Base-by-base conservation (phyloP, 2,888 invertebrate genomes). In the Mayetiola destructor region DNA sequence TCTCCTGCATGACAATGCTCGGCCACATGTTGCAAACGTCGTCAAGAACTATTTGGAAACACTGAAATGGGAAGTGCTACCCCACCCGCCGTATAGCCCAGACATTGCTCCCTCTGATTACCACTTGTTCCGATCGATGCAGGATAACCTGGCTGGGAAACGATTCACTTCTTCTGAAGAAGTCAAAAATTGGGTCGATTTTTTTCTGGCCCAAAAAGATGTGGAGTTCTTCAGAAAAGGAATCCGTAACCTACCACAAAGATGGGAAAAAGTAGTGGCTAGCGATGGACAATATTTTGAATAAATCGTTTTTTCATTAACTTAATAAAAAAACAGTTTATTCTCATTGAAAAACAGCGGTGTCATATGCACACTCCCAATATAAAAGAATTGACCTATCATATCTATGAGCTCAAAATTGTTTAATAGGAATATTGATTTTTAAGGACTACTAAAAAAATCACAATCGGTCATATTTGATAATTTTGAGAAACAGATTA, bases 1-100 rank as follows among this genome's bases (percentile, higher is more conserved):
- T 61, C 60, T 64, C n/a, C 59, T 53, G 35, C 63, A 63, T 60
- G 60, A 62, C 57, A 63, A 63, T 52, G 61, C 61, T 61, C 59
- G 61, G 36, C 60, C 60, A 23, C 61, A 62, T 59, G 61, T 61
- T 58, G 61, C 62, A 32, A 55, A 35, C 56, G 55, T 42, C 10
- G 58, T 61, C 14, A 61, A 63, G 61, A 62, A 57, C 6, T 63
- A 61, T 56, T 56, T 60, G 52, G 60, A 63, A 61, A 62, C 61
- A 30, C 39, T 64, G n/a, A 60, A 61, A 56, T 62, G 61, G 61
- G 62, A 63, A 59, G 58, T 58, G 16, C 23, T 56, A 56, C 52
- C 58, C 18, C 48, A 58, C 39, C 52, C 58, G 59, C 61, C 40
- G 39, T 64, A 62, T 59, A 59, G 48, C 6, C 61, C 61, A 59